phyloP scores from a whole-genome alignment of 2,888 invertebrate species.

The Eumacrocentrus americanus region DNA sequence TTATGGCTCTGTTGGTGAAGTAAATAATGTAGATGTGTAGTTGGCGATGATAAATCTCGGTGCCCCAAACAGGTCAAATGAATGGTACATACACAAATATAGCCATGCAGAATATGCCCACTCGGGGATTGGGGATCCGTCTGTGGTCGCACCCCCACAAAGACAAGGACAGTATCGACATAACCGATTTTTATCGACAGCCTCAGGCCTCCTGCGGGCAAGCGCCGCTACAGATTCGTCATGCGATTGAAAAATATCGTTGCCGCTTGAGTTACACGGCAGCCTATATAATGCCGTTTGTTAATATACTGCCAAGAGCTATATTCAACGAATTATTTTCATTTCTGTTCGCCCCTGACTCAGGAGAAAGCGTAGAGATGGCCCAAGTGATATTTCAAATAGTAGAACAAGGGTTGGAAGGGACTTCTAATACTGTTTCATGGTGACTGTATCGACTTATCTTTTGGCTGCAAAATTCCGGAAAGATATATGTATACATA shows the following conservation, averaged over 20 bases:
- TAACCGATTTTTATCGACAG: constrained; percentile 27
- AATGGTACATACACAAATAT: neutral
- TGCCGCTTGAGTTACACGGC: neutral
- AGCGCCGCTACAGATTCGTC: no score
- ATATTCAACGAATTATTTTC: no score
- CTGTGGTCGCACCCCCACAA: constrained; percentile 24
- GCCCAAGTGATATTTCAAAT: no score
- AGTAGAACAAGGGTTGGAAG: no score
- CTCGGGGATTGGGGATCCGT: constrained; percentile 4
- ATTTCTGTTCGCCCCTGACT: no score
- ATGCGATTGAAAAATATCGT: constrained; percentile 21
- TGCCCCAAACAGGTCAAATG: no score
- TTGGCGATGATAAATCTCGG: neutral
- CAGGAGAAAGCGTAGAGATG: no score
- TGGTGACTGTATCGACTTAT: constrained; percentile 4
- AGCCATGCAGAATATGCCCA: neutral
- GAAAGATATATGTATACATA: no score
- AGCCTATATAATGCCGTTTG: neutral
- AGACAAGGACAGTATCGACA: constrained; percentile 30
- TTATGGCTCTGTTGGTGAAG: no score
- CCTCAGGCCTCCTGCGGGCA: neutral
- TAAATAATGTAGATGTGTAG: neutral
- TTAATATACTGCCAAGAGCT: neutral
- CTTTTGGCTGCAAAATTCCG: no score
- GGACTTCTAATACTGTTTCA: neutral